These are phyloP conservation scores for Falcunculus frontatus DNA, from an alignment of 2,113 vertebrate genomes.

Conservation along the genomic window DNA sequence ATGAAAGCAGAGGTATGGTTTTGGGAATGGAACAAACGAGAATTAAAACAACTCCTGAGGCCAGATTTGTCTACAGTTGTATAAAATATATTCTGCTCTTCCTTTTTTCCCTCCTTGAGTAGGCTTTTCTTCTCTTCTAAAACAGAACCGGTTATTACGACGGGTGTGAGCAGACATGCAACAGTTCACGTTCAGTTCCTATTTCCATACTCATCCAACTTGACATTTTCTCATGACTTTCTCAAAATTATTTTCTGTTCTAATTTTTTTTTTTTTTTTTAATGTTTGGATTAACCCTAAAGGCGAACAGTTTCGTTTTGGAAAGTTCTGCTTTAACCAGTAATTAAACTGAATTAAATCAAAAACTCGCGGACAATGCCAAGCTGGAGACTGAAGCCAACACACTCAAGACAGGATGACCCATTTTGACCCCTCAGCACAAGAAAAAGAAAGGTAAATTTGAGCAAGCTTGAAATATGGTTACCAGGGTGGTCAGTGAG, in stretches of 20 bases:
- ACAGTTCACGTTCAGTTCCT: constrained; percentile 59
- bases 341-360: not conserved
- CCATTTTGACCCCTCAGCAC: not conserved
- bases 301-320: not conserved
- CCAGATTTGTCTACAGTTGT: constrained; percentile 58
- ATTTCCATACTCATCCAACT: constrained; percentile 51
- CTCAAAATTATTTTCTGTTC: not conserved
- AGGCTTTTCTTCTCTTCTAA: constrained; percentile 58
- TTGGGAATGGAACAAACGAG: constrained; percentile 66
- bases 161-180: constrained; percentile 47
- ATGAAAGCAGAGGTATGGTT: constrained; percentile 65
- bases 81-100: constrained; percentile 51
- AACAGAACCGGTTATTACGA: constrained; percentile 58
- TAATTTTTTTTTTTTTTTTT: not conserved
- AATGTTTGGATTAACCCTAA: not conserved
- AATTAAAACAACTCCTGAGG: constrained; percentile 69
- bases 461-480: not conserved
- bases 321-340: not conserved
- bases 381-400: not conserved
- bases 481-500: not conserved
- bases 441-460: not conserved
- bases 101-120: constrained; percentile 51
- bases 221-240: constrained; percentile 55
- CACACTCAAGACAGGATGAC: not conserved
- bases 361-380: not conserved